Base-by-base conservation (phyloP, 1,140 invertebrate genomes). In the Drosophila tristis region DNA sequence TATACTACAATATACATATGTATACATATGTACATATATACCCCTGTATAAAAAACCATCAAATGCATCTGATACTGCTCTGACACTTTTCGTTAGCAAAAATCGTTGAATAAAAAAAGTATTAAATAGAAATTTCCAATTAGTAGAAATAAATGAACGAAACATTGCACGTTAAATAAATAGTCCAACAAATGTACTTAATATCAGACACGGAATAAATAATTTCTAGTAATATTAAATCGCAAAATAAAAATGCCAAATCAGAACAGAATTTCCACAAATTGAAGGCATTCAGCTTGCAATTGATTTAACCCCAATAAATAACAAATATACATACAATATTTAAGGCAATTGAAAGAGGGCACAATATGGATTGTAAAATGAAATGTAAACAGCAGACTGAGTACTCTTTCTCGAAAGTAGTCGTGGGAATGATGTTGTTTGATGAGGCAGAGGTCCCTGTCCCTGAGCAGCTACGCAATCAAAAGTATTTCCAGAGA, bases 401-500 rank as follows among this genome's bases (percentile, higher is more conserved):
- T 7, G 26, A 7, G 26, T 29, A 7, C 6, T 29, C 26, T 29
- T 29, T 7, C 31, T 31, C n/a, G 44, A 20, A 45, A 39, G 4
- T 45, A 42, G 11, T 31, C 63, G 47, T 73, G 68, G 54, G 53
- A 63, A 42, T 25, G 43, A 11, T 9, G 0, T 6, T 4, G 31
- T 2, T 11, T 9, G 31, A 4, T 9, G 31, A 4, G 31, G 6
- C 45, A 16, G 29, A 74, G 61, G 39, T 43, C 50, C 26, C 48
- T 16, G 43, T 13, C 25, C 13, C 31, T 2, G 4, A 11, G 11
- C 35, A 13, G 35, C 35, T 13, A 39, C 35, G 35, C 35, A 47
- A 67, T 67, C 50, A 49, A 49, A 57, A 68, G 43, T 49, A 70
- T 44, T 54, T 66, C 43, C 42, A 56, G 9, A 25, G 39, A 70